phyloP scores from a whole-genome alignment of 2,888 invertebrate species.

The Ochlodes sylvanus region DNA sequence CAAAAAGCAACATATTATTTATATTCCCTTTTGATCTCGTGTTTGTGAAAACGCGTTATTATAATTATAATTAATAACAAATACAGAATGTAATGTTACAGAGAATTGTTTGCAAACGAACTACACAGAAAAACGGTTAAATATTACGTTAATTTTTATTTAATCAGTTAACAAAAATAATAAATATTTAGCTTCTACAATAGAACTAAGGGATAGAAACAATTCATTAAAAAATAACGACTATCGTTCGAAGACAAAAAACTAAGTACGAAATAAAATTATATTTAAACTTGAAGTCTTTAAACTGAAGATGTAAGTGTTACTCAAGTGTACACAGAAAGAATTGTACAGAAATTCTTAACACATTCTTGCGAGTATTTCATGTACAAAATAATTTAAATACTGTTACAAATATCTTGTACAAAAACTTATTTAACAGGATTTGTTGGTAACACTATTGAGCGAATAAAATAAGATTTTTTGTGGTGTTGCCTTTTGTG shows the following conservation, averaged over 20 bases:
- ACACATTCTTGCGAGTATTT: not conserved
- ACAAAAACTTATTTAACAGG: not conserved
- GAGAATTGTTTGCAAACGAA: not conserved
- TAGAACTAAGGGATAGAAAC: constrained; percentile 28
- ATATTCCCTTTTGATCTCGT: not conserved
- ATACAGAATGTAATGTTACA: not conserved
- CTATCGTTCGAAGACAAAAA: constrained; percentile 28
- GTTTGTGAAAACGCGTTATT: not conserved
- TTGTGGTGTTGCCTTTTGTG: not conserved
- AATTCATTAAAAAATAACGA: constrained; percentile 24
- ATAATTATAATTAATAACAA: too few relatives aligned
- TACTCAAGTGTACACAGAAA: not conserved
- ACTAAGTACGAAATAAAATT: constrained; percentile 34
- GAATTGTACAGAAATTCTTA: not conserved
- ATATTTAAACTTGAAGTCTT: constrained; percentile 21
- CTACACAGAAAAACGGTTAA: constrained; percentile 56
- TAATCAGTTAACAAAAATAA: constrained; percentile 54
- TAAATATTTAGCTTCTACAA: constrained; percentile 42
- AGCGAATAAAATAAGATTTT: not conserved
- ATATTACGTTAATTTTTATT: constrained; percentile 46
- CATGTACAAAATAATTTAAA: not conserved
- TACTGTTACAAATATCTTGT: not conserved
- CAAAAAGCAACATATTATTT: too few relatives aligned
- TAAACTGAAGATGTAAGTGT: not conserved
- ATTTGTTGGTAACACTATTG: not conserved